A percentile compares a stretch with the other conserved stretches of the same genome.
Evolutionary conservation across 1,140 invertebrate species (phyloP).

Genomic region (Yoshiicerus persimilis): DNA sequence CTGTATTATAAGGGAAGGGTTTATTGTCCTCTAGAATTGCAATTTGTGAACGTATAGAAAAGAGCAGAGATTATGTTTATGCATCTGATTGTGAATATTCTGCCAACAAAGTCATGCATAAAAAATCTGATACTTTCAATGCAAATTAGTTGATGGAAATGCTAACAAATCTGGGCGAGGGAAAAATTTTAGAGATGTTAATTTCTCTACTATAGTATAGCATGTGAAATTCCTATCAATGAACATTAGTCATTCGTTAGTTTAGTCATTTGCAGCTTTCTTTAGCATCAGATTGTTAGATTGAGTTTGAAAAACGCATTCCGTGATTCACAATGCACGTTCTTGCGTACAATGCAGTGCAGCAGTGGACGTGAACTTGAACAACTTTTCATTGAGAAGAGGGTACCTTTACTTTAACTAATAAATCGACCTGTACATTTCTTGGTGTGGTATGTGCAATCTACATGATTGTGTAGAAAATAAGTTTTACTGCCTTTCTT

Average conservation of each 20-base stretch:
- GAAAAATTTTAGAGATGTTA: neutral
- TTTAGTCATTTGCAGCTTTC: neutral
- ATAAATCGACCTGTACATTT: neutral
- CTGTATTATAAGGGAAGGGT: neutral
- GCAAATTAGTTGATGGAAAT: neutral
- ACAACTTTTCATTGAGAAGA: neutral
- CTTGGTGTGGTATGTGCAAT: neutral
- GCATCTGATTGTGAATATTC: neutral
- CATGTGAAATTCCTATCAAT: neutral
- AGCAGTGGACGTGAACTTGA: neutral
- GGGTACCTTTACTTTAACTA: neutral
- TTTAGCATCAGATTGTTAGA: neutral
- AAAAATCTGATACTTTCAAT: neutral
- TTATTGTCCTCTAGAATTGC: neutral
- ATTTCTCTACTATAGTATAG: neutral
- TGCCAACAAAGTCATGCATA: neutral
- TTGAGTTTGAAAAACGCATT: neutral
- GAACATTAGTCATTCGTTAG: neutral
- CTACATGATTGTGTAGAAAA: neutral
- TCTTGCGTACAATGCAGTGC: neutral
- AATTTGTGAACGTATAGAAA: neutral
- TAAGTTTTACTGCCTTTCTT: neutral
- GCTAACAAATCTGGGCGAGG: neutral
- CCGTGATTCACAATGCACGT: neutral
- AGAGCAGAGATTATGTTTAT: neutral